Percentiles rank a stretch among this genome's conserved stretches.
Conservation (phyloP, 2,797 vertebrate species). For the Pipistrellus nathusii region DNA sequence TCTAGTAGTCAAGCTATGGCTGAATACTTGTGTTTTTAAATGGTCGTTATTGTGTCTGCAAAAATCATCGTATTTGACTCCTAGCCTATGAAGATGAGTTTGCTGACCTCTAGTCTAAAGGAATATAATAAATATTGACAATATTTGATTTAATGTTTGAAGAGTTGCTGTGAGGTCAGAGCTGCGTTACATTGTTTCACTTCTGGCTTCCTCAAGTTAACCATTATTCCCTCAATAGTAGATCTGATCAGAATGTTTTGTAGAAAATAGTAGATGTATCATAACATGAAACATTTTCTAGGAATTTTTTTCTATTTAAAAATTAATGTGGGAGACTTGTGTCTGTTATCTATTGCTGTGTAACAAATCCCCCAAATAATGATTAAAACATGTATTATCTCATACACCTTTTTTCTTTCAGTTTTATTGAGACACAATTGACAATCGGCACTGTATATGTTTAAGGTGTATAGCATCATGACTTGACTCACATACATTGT, state of each 20-base stretch:
- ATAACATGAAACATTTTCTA: not conserved
- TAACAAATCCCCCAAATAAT: not conserved
- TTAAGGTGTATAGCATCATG: not conserved
- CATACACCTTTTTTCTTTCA: not conserved
- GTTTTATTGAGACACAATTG: not conserved
- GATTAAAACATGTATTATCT: not conserved
- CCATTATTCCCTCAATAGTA: not conserved
- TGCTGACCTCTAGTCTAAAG: not conserved
- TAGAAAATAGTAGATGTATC: not conserved
- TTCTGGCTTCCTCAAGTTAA: constrained; percentile 43
- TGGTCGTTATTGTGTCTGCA: not conserved
- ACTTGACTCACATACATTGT: not conserved
- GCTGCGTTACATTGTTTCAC: not conserved
- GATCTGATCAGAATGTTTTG: not conserved
- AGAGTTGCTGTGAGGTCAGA: not conserved
- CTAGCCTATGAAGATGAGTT: not conserved
- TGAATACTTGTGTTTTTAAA: not conserved
- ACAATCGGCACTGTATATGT: not conserved
- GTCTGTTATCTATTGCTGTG: not conserved
- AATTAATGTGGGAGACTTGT: not conserved
- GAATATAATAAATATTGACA: not conserved
- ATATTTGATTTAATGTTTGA: not conserved
- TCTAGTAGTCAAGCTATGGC: not conserved
- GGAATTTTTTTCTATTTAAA: not conserved
- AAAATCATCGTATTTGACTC: constrained; percentile 16